Evolutionary conservation across 2,113 vertebrate species (phyloP).

Genomic region (Chionomys nivalis): DNA sequence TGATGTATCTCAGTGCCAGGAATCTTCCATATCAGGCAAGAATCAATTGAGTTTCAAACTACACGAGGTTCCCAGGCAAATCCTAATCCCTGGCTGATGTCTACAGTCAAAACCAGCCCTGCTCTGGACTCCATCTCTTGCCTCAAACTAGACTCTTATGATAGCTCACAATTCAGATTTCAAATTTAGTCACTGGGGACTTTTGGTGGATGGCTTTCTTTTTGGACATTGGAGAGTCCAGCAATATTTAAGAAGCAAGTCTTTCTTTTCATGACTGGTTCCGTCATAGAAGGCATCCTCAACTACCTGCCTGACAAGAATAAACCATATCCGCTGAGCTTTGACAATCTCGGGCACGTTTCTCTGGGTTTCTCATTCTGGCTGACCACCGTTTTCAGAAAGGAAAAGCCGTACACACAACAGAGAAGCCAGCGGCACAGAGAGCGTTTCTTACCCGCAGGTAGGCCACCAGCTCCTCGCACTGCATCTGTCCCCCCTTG

Average conservation of each 20-base stretch:
- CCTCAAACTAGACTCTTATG: not conserved
- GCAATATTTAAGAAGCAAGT: not conserved
- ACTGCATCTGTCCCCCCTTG: conserved; percentile 86
- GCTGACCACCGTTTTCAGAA: not conserved
- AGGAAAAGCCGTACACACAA: not conserved
- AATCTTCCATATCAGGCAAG: not conserved
- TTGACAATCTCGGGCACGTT: not conserved
- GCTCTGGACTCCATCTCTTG: not conserved
- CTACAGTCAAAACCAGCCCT: not conserved
- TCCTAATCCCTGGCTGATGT: not conserved
- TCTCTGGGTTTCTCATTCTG: too few relatives aligned
- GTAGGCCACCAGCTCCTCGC: conserved; percentile 93
- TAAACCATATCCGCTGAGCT: not conserved
- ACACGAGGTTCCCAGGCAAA: not conserved
- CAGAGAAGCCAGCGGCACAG: not conserved
- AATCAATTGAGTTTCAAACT: not conserved
- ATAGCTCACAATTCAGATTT: not conserved
- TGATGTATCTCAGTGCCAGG: not conserved
- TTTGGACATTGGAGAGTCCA: not conserved
- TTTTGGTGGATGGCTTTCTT: not conserved
- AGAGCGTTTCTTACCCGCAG: conserved; percentile 87
- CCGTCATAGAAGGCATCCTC: not conserved
- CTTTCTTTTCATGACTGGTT: not conserved
- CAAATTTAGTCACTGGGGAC: not conserved
- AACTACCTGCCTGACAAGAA: not conserved